These are phyloP conservation scores for Capreolus pygargus DNA, from an alignment of 2,113 vertebrate genomes.

Conservation along the genomic window DNA sequence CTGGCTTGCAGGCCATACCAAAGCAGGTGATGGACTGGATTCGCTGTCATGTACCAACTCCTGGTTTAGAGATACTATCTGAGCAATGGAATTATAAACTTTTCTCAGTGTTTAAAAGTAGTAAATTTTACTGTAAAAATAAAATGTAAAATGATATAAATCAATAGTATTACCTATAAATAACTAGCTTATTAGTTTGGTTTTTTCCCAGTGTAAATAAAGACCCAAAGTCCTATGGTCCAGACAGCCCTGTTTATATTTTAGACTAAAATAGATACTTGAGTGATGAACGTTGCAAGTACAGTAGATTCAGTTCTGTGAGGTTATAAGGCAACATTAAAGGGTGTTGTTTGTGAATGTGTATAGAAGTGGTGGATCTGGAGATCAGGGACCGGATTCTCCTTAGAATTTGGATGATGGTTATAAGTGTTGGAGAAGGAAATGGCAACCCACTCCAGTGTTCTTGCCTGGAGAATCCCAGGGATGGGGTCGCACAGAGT, in stretches of 20 bases:
- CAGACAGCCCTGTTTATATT: background rate
- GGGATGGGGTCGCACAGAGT: no score
- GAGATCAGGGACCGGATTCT: background rate
- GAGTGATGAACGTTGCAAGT: background rate
- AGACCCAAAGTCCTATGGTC: background rate
- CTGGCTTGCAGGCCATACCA: background rate
- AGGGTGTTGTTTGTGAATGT: background rate
- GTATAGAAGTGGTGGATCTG: no score
- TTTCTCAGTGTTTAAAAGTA: background rate
- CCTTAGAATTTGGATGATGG: no score
- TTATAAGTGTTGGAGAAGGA: no score
- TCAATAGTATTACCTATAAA: background rate
- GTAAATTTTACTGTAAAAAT: background rate
- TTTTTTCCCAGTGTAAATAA: background rate
- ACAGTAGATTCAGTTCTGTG: background rate
- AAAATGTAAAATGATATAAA: background rate
- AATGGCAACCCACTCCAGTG: no score
- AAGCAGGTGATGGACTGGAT: background rate
- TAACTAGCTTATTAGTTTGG: background rate
- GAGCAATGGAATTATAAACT: background rate
- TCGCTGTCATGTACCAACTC: background rate
- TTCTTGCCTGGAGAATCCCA: no score
- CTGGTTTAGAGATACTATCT: background rate
- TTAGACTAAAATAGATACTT: background rate
- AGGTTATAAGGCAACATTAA: rapidly evolving